Conservation (phyloP, 2,797 vertebrate species). For the Poecilia gillii region DNA sequence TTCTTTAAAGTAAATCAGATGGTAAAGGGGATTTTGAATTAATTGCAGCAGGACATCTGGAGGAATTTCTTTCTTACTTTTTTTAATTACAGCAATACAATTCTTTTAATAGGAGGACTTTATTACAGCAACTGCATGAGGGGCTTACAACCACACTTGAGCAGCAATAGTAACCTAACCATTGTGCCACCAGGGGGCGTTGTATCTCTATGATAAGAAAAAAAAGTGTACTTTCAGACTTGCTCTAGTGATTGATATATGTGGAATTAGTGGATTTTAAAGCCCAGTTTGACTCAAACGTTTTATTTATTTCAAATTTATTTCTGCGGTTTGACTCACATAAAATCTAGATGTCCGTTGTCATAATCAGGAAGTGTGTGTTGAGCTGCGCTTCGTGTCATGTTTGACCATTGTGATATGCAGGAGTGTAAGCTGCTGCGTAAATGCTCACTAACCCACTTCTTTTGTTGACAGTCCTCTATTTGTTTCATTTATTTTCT, state of each 20-base stretch:
- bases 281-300: constrained; percentile 30
- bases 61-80: not conserved
- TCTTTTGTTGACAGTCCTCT: constrained; percentile 53
- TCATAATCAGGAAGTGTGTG: not conserved
- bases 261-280: constrained; percentile 36
- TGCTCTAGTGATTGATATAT: constrained; percentile 8
- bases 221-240: not conserved
- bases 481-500: constrained; percentile 48
- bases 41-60: not conserved
- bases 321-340: not conserved
- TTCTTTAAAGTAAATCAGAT: not conserved
- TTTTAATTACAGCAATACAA: not conserved
- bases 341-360: not conserved
- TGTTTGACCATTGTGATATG: constrained; percentile 14
- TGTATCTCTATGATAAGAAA: constrained; percentile 60
- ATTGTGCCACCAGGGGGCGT: constrained; percentile 78
- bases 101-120: constrained; percentile 10
- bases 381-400: constrained; percentile 15
- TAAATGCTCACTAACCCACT: constrained; percentile 51
- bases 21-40: not conserved
- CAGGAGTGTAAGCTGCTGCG: constrained; percentile 26
- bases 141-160: not conserved
- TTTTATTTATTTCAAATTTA: not conserved
- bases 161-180: constrained; percentile 25
- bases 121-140: not conserved